Base-by-base conservation (phyloP, 2,113 vertebrate genomes). In the Ciconia maguari region DNA sequence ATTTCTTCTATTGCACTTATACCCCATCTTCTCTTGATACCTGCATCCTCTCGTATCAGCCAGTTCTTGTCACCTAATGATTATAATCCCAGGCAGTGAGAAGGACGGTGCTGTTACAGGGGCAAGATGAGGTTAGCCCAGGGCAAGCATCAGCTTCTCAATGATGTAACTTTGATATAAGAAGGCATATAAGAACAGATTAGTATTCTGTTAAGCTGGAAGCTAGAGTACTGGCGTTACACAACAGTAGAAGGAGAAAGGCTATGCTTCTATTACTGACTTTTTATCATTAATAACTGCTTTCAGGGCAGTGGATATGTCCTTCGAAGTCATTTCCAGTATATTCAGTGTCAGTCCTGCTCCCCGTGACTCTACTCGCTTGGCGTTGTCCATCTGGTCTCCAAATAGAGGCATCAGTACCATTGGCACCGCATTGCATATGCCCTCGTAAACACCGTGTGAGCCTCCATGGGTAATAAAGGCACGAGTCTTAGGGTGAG, bases 401-500 rank as follows among this genome's bases (percentile, higher is more conserved):
- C 98, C 99, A 6, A 79, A 97, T 7, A 99, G 61, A 3, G 99
- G 99, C 97, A 99, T 26, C 97, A 99, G 97, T 71, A 99, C 93
- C 99, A 99, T 99, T 4, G 99, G 99, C 76, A 99, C 98, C 0
- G 97, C 99, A 0, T 99, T 99, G 97, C 99, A 99, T 48, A 99
- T 98, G 16, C 98, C 99, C 96, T 99, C 99, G 3, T 99, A 99
- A 64, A 99, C 30, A 0, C 99, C 99, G 0, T 99, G 99, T 19
- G 99, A 99, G 60, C 99, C 99, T 4, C 98, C 98, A 0, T 99
- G 99, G 20, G 99, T 99, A 93, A 99, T 99, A 48, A 99, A 99
- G 46, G 99, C 99, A 26, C 98, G 98, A 30, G 98, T 93, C 95
- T 99, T 99, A 2, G 98, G 98, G 88, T 99, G 99, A 89, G 98